Evolutionary conservation across 2,888 invertebrate genomes (phyloP), one percentile per base, ranked within the genome.

Genomic region (Plagodis dolabraria): DNA sequence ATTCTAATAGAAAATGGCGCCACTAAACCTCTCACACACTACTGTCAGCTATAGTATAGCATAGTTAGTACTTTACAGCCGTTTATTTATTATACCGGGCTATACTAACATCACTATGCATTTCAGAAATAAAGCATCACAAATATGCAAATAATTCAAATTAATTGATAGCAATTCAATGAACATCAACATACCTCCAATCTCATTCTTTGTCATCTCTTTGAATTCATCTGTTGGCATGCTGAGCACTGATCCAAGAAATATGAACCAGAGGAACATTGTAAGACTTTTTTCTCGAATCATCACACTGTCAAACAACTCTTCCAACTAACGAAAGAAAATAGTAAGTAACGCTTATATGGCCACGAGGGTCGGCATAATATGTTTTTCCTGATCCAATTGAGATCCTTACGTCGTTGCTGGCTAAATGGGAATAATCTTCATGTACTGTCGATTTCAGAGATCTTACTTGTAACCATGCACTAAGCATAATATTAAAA

Each of bases 331-430:
- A 55, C 46, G 38, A 44, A 12, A 47, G 52, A 52, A 59, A 71
- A 65, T 61, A 65, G 68, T 72, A 71, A 57, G 56, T 63, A 68
- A 57, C 55, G 56, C 51, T 84, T 88, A 82, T 86, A 89, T 86
- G 85, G 77, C 75, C 74, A 76, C 75, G 76, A 76, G 74, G 76
- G 64, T 57, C 66, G 61, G 70, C 79, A 78, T 79, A 78, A 22
- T 72, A 76, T 83, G 81, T 84, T 87, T 84, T 86, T 85, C 79
- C 76, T 77, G 76, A 74, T 70, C 80, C 90, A 89, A 89, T 90
- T 89, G 89, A 84, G 83, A 77, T 82, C 79, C 80, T 82, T 79
- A 78, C 82, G 80, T 43, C 43, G 43, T 40, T 8, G 43, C 53
- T 34, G 79, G 71, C 76, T 80, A 83, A 87, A 81, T 83, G 67